Conservation (phyloP, 2,888 invertebrate species). For the Xestia xanthographa region DNA sequence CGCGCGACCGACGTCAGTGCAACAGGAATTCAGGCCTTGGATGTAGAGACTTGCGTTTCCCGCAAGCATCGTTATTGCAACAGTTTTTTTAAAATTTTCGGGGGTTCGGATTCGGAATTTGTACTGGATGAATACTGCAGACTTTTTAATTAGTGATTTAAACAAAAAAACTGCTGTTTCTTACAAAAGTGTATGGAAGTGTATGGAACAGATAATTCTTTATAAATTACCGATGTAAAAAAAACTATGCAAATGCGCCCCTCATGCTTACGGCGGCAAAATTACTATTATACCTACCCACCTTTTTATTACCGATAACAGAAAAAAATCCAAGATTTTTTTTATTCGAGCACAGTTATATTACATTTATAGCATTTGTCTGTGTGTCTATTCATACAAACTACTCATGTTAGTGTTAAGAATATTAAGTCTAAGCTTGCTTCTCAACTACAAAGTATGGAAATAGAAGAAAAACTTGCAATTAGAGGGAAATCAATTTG, state of each 20-base stretch:
- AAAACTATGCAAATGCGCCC: background rate
- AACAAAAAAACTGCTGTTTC: too few species aligned
- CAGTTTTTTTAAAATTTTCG: too few species aligned
- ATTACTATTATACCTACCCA: background rate
- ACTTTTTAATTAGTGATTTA: too few species aligned
- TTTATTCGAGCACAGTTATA: background rate
- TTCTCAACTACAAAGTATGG: slow-evolving; percentile 36
- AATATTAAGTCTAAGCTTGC: slow-evolving; percentile 33
- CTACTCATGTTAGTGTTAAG: slow-evolving; percentile 51
- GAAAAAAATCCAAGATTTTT: background rate
- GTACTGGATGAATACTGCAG: too few species aligned
- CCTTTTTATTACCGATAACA: background rate
- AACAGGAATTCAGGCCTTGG: too few species aligned
- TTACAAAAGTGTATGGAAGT: too few species aligned
- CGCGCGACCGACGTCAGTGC: too few species aligned
- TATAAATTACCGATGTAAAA: too few species aligned
- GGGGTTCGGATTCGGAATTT: too few species aligned
- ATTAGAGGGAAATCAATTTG: slow-evolving; percentile 7
- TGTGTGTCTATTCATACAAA: slow-evolving; percentile 24
- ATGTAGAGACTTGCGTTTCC: too few species aligned
- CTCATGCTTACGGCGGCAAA: background rate
- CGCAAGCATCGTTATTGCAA: too few species aligned
- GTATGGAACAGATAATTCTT: too few species aligned
- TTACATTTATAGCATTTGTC: slow-evolving; percentile 29
- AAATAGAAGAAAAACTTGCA: slow-evolving; percentile 38